Conservation (phyloP, 2,797 vertebrate genomes). For the Phataginus tricuspis region DNA sequence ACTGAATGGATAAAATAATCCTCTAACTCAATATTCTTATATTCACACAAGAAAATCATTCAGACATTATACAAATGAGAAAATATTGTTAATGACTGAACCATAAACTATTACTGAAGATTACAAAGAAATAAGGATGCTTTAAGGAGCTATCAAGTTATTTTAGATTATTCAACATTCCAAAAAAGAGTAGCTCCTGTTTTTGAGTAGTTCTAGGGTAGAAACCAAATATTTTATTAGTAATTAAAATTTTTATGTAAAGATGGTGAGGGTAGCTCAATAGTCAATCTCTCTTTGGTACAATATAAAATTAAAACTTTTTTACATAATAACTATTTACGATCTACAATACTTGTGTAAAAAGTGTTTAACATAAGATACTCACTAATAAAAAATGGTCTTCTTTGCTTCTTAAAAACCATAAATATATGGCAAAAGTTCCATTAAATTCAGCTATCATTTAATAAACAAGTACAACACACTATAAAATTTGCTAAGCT, state of each 20-base stretch:
- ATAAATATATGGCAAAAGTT: neutral
- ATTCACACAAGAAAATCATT: neutral
- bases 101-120: neutral
- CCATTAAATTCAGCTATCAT: neutral
- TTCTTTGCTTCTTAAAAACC: neutral
- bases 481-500: neutral
- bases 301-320: neutral
- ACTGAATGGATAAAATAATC: neutral
- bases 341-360: neutral
- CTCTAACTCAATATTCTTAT: neutral
- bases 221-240: neutral
- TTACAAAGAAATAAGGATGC: neutral
- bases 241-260: neutral
- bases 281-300: neutral
- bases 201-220: neutral
- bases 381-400: neutral
- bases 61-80: neutral
- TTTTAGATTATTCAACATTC: neutral
- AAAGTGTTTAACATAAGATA: neutral
- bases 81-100: neutral
- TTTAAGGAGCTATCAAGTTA: neutral
- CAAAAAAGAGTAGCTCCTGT: neutral
- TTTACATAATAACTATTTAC: neutral
- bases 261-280: neutral
- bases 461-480: neutral